A percentile compares a stretch with the other conserved stretches of the same genome.
phyloP scores from a whole-genome alignment of 2,888 invertebrate species.

The Andricus curvator region DNA sequence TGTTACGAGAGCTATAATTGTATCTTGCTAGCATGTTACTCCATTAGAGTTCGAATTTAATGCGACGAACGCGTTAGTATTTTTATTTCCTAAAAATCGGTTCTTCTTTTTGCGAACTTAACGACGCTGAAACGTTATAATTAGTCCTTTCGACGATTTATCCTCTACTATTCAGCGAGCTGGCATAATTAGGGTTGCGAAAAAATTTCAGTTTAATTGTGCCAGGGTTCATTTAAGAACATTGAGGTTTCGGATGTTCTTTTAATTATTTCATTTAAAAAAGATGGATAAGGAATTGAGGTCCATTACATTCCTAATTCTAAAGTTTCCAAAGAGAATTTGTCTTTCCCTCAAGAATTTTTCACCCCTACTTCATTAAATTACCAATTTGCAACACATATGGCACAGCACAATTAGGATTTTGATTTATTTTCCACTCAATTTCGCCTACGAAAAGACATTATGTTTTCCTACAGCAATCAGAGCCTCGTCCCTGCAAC shows the following conservation, averaged over 20 bases:
- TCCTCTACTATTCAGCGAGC: conserved; percentile 15
- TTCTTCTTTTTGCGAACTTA: conserved; percentile 9
- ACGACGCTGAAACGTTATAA: conserved; percentile 30
- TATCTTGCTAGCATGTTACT: conserved; percentile 33
- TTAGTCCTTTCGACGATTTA: conserved; percentile 34
- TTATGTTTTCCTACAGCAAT: neutral
- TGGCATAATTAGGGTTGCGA: conserved; percentile 8
- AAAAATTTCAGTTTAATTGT: conserved; percentile 22
- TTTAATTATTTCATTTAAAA: conserved; percentile 1
- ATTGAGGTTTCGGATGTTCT: conserved; percentile 12
- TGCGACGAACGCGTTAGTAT: conserved; percentile 31
- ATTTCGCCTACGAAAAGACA: conserved; percentile 8
- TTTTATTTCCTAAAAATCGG: conserved; percentile 33
- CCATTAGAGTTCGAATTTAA: conserved; percentile 39
- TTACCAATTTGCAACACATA: neutral
- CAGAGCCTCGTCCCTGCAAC: neutral
- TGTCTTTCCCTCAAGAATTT: neutral
- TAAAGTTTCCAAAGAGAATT: neutral
- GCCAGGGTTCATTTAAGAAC: neutral
- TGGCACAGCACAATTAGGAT: neutral
- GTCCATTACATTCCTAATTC: neutral
- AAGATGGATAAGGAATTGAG: neutral
- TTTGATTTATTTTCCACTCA: conserved; percentile 10
- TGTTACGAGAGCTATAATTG: conserved; percentile 40
- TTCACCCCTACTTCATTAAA: neutral